Evolutionary conservation across 2,797 vertebrate genomes (phyloP), one percentile per base, ranked within the genome.

Genomic region (Falco peregrinus): DNA sequence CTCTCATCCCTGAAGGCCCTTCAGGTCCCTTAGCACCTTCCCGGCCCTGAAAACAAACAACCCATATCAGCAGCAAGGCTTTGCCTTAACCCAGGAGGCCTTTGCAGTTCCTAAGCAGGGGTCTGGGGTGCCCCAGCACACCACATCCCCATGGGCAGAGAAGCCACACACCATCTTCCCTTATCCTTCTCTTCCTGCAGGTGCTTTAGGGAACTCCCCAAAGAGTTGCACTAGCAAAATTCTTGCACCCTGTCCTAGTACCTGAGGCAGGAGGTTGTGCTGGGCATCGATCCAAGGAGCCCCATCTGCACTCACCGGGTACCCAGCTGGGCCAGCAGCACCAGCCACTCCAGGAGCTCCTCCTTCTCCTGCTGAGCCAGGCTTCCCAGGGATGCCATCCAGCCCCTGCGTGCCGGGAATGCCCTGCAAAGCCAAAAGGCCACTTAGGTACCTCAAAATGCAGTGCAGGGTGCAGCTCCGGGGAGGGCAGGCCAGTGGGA

Each of bases 221-320:
- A 6, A 53, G 54, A 1, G 20, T 39, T 25, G 26, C 43, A 37
- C 51, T 51, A 74, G 69, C 14, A 56, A 31, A 63, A 43, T 3
- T 53, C 7, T 16, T 20, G 3, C 12, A 39, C 35, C 16, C 9
- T 7, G 48, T 47, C 2, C 87, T 47, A 13, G 43, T 10, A 2
- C n/a, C 21, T 22, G 86, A 48, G 65, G 18, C n/a, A 35, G 33
- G 28, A 37, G 56, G 25, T 17, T 57, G 43, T 28, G 41, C 2
- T 31, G 63, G 28, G n/a, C 28, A 10, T 26, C 1, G 1, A 3
- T 1, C 2, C 8, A 63, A 92, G 63, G n/a, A 39, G 16, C 22
- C 17, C 4, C 22, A 9, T 87, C 76, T 73, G 91, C 96, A 98
- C 98, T 99, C 98, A 99, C 99, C 97, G 94, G 97, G 96, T 98